Conservation (phyloP, 1,140 invertebrate species). For the Meloidogyne chitwoodi region DNA sequence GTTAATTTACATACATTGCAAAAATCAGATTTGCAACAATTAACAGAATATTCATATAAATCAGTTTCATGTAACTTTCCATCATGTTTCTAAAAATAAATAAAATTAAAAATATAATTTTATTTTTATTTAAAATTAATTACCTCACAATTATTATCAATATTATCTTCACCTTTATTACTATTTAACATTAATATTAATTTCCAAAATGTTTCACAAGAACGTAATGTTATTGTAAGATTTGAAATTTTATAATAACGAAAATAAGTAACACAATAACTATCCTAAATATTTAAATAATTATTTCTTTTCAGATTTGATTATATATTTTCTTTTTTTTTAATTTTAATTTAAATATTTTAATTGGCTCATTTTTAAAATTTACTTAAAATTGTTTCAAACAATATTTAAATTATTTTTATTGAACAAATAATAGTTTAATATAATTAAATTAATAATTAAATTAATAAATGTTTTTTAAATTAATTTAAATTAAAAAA, state of each 20-base stretch:
- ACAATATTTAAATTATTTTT: no score
- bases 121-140: background rate
- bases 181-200: background rate
- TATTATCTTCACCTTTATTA: background rate
- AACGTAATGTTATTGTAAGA: background rate
- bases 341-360: no score
- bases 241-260: background rate
- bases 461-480: no score
- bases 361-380: no score
- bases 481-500: no score
- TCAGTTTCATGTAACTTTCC: background rate
- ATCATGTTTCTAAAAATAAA: background rate
- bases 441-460: no score
- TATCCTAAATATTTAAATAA: background rate
- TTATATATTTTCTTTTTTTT: no score
- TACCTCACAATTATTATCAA: background rate
- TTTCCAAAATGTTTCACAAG: background rate
- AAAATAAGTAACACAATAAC: background rate
- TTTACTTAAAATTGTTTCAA: no score
- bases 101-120: background rate
- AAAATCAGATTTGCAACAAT: background rate
- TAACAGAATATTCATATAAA: background rate
- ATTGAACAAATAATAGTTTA: no score
- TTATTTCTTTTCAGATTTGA: no score
- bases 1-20: background rate